phyloP scores from a whole-genome alignment of 2,113 vertebrate species.

The Mugil cephalus region DNA sequence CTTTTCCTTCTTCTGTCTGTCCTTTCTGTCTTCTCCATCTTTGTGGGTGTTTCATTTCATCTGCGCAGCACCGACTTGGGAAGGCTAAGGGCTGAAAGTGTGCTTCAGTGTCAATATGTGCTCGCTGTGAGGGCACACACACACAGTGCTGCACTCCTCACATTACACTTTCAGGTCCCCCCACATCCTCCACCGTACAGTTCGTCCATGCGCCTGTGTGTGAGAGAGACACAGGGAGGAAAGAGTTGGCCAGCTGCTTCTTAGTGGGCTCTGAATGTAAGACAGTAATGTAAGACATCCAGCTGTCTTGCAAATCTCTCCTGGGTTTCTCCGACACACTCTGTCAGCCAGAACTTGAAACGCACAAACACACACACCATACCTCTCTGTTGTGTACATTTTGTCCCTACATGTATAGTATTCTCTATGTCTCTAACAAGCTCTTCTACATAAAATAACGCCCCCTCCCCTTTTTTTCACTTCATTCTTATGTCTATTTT shows the following conservation, averaged over 20 bases:
- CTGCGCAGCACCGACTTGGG: neutral
- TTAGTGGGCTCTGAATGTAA: conserved; percentile 49
- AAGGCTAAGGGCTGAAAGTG: conserved; percentile 16
- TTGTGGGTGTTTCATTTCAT: conserved; percentile 42
- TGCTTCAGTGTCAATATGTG: conserved; percentile 39
- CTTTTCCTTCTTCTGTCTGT: conserved; percentile 5
- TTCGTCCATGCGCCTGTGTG: neutral
- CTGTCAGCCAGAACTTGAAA: conserved; percentile 45
- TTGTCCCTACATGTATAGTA: conserved; percentile 24
- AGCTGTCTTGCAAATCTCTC: conserved; percentile 59
- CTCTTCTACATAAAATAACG: conserved; percentile 1
- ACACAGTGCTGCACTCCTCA: conserved; percentile 22
- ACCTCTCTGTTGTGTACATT: conserved; percentile 19
- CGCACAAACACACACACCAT: conserved; percentile 15
- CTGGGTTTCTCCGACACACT: conserved; percentile 55
- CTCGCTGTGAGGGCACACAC: conserved; percentile 25
- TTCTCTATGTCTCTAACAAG: conserved; percentile 11
- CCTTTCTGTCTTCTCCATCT: conserved; percentile 40
- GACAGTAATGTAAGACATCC: conserved; percentile 48
- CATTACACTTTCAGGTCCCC: conserved; percentile 1
- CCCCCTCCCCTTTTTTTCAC: too few species aligned
- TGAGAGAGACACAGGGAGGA: neutral
- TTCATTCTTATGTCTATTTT: neutral
- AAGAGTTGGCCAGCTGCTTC: conserved; percentile 55
- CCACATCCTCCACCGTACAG: neutral